phyloP scores from a whole-genome alignment of 2,113 vertebrate genomes.

The Labeo catla region DNA sequence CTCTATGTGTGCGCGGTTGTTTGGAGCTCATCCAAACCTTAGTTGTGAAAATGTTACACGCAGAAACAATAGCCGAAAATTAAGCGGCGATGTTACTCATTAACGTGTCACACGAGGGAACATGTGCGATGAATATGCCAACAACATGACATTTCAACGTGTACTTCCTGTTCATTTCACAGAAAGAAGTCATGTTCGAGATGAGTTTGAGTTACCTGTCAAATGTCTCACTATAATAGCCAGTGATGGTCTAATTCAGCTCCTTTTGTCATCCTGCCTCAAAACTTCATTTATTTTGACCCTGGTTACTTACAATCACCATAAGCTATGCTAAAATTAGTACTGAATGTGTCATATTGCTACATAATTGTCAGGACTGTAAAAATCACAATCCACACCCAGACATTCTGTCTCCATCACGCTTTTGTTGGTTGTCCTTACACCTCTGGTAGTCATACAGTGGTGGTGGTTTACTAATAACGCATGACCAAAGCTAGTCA shows the following conservation, averaged over 20 bases:
- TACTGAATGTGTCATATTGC: neutral
- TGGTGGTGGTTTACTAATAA: neutral
- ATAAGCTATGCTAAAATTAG: neutral
- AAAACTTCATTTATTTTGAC: neutral
- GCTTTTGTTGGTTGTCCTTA: neutral
- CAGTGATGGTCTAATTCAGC: neutral
- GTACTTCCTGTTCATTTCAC: neutral
- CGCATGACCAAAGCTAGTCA: neutral
- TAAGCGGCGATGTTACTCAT: neutral
- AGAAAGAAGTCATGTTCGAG: neutral
- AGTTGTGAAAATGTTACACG: neutral
- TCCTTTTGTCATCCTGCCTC: neutral
- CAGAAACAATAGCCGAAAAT: conserved; percentile 23
- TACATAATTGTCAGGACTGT: neutral
- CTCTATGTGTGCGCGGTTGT: neutral
- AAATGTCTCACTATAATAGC: neutral
- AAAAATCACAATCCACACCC: neutral
- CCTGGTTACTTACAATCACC: neutral
- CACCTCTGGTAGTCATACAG: neutral
- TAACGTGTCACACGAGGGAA: neutral
- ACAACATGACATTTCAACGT: conserved; percentile 33
- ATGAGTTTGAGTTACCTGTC: neutral
- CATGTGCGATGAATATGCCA: neutral
- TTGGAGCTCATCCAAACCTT: conserved; percentile 22
- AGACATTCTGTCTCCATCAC: neutral